A percentile compares a stretch with the other conserved stretches of the same genome.
Evolutionary conservation across 2,113 vertebrate genomes (phyloP).

Genomic region (Diphyllodes magnificus): DNA sequence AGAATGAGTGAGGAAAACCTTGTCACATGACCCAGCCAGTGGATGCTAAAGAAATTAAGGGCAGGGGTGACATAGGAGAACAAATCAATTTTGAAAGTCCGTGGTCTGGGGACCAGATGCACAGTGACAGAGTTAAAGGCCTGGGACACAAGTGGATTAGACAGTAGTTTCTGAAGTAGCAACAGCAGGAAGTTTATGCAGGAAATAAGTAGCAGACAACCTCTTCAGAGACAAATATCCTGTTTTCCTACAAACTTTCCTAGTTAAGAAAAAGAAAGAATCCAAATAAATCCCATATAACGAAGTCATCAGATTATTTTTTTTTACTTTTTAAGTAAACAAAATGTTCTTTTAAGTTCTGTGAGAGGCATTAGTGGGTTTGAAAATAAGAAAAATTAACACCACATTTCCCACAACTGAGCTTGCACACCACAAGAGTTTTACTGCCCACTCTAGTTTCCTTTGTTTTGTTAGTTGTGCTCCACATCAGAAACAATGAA

Average conservation of each 20-base stretch:
- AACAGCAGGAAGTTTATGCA: constrained; percentile 43
- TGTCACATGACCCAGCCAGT: neutral
- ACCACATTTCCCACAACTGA: constrained; percentile 50
- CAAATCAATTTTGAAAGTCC: neutral
- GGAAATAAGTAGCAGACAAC: constrained; percentile 50
- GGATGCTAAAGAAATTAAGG: neutral
- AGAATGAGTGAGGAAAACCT: neutral
- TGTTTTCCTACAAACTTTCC: constrained; percentile 40
- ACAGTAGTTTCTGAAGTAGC: constrained; percentile 14
- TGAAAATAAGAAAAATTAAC: constrained; percentile 56
- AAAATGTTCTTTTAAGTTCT: constrained; percentile 54
- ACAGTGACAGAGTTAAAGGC: neutral
- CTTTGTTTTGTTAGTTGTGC: constrained; percentile 31
- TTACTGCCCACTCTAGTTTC: constrained; percentile 33
- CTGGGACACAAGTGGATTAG: neutral
- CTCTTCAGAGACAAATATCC: constrained; percentile 36
- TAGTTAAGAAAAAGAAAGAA: constrained; percentile 45
- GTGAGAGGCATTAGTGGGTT: constrained; percentile 11
- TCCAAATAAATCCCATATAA: constrained; percentile 49
- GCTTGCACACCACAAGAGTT: constrained; percentile 10
- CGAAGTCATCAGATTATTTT: neutral
- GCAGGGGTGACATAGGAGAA: neutral
- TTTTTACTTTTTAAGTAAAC: constrained; percentile 21
- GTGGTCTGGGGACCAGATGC: neutral
- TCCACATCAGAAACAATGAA: constrained; percentile 44